phyloP scores from a whole-genome alignment of 2,888 invertebrate genomes.

The Lasioglossum leucozonium region DNA sequence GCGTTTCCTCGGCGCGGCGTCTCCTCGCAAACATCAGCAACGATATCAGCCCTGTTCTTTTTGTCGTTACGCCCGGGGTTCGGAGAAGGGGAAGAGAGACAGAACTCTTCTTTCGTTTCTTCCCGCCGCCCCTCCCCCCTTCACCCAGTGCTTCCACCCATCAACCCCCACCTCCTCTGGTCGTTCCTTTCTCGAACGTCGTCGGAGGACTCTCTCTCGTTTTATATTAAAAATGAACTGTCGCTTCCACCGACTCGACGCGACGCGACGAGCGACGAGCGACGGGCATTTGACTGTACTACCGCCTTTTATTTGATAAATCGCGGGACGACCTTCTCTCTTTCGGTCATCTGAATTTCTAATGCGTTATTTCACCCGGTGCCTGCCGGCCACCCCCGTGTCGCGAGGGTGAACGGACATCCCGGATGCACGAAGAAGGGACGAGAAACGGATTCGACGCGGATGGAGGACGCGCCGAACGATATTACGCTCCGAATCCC shows the following conservation, averaged over 20 bases:
- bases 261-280: constrained; percentile 79
- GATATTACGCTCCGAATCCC: neutral
- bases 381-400: constrained; percentile 61
- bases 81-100: neutral
- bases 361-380: constrained; percentile 80
- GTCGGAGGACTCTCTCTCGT: constrained; percentile 50
- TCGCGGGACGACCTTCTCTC: constrained; percentile 79
- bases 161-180: neutral
- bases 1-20: constrained; percentile 46
- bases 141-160: neutral
- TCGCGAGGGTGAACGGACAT: constrained; percentile 58
- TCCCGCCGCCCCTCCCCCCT: neutral
- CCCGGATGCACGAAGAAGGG: constrained; percentile 54
- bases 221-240: constrained; percentile 85
- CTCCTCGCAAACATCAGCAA: constrained; percentile 49
- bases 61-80: constrained; percentile 59
- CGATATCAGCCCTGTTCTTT: constrained; percentile 67
- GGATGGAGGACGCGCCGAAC: neutral
- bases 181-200: constrained; percentile 13
- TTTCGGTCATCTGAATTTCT: constrained; percentile 84
- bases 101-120: neutral
- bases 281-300: constrained; percentile 83
- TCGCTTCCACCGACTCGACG: constrained; percentile 83
- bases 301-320: constrained; percentile 82
- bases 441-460: constrained; percentile 26